Conservation (phyloP, 2,888 invertebrate genomes). For the Acanthopleura granulata region DNA sequence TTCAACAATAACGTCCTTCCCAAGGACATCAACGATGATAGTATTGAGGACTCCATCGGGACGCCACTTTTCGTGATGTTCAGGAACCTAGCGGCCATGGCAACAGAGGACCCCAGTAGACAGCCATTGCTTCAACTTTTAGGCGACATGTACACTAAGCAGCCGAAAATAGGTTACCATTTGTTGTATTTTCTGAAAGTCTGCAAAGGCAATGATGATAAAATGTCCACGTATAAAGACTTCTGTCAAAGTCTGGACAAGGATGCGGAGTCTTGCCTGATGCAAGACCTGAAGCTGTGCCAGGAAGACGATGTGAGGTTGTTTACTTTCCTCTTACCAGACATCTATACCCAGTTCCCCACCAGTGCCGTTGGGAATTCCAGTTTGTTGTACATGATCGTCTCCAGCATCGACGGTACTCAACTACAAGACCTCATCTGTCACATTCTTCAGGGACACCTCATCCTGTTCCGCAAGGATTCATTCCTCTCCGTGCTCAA, state of each 20-base stretch:
- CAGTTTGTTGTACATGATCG: slow-evolving; percentile 88
- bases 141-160: slow-evolving; percentile 81
- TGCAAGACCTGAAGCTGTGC: slow-evolving; percentile 87
- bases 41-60: slow-evolving; percentile 82
- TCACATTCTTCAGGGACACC: slow-evolving; percentile 88
- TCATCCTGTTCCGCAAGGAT: slow-evolving; percentile 73
- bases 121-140: slow-evolving; percentile 85
- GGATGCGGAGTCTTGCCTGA: slow-evolving; percentile 72
- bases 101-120: slow-evolving; percentile 81
- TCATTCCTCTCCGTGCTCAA: slow-evolving; percentile 71
- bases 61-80: slow-evolving; percentile 90
- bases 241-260: slow-evolving; percentile 84
- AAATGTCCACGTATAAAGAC: slow-evolving; percentile 88
- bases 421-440: slow-evolving; percentile 93
- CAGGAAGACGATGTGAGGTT: slow-evolving; percentile 90
- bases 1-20: slow-evolving; percentile 72
- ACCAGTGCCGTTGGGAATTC: slow-evolving; percentile 89
- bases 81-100: slow-evolving; percentile 80
- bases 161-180: slow-evolving; percentile 85
- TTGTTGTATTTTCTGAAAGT: slow-evolving; percentile 90
- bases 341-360: slow-evolving; percentile 89
- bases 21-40: slow-evolving; percentile 72
- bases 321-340: slow-evolving; percentile 92
- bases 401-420: slow-evolving; percentile 89
- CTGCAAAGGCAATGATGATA: slow-evolving; percentile 75